phyloP scores from a whole-genome alignment of 2,888 invertebrate species.

The Dinocampus coccinellae region DNA sequence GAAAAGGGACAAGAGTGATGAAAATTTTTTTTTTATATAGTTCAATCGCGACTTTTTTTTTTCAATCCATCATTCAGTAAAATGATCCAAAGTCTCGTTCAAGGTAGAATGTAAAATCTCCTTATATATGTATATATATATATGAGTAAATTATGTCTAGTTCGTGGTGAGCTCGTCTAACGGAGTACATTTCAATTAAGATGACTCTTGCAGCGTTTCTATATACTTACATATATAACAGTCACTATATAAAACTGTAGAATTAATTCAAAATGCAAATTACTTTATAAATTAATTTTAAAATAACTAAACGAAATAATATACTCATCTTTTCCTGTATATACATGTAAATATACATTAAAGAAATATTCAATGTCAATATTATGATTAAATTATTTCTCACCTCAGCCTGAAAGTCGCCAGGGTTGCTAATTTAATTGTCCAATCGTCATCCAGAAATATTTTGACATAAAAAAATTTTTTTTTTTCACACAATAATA shows the following conservation, averaged over 20 bases:
- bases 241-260: neutral
- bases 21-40: neutral
- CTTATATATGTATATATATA: neutral
- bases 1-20: neutral
- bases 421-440: conserved; percentile 30
- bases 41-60: too few species aligned
- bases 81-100: neutral
- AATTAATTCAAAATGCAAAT: conserved; percentile 22
- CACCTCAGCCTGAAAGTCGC: conserved; percentile 36
- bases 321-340: neutral
- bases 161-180: conserved; percentile 22
- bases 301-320: neutral
- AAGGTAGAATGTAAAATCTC: neutral
- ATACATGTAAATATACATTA: neutral
- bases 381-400: neutral
- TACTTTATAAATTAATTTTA: conserved; percentile 1
- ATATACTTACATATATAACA: neutral
- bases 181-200: conserved; percentile 36
- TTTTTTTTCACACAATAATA: too few species aligned
- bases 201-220: neutral
- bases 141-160: conserved; percentile 31
- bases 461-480: neutral
- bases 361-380: neutral
- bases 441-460: neutral
- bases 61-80: neutral